Base-by-base conservation (phyloP, 2,888 invertebrate species). In the Lepetodrilus schrolli region DNA sequence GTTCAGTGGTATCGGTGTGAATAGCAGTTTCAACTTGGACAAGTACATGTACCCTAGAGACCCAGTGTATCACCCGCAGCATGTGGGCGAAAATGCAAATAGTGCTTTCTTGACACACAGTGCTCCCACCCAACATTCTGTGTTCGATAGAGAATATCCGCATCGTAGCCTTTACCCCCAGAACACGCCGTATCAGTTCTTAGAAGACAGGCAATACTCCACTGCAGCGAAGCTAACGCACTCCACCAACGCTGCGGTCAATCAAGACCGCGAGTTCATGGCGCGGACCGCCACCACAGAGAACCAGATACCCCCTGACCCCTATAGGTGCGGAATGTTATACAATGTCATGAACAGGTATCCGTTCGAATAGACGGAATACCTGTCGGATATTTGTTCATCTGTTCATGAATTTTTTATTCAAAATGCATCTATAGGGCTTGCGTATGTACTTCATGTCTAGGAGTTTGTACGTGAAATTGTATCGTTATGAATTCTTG, bases 331-430 rank as follows among this genome's bases (percentile, higher is more conserved):
- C 48, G 86, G 87, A 10, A 86, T 90, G 82, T 77, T 90, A 30
- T 89, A 90, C 76, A 87, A 88, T 76, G 87, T 87, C 84, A 89
- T 89, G 87, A 86, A 87, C 70, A 80, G 87, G 72, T 88, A 87
- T 79, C 86, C 85, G 20, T 70, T 70, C 20, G 70, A 70, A 30
- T 70, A 68, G 47, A 17, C 17, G 2, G 13, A 36, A n/a, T n/a
- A n/a, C n/a, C n/a, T n/a, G n/a, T n/a, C n/a, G n/a, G n/a, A n/a
- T n/a, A n/a, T n/a, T n/a, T n/a, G n/a, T n/a, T n/a, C n/a, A n/a
- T n/a, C n/a, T n/a, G n/a, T n/a, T n/a, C n/a, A n/a, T n/a, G n/a
- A n/a, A n/a, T n/a, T n/a, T n/a, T n/a, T n/a, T n/a, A n/a, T n/a
- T n/a, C n/a, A n/a, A n/a, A n/a, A n/a, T n/a, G n/a, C n/a, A n/a